These are phyloP conservation scores for Galerucella calmariensis DNA, from an alignment of 2,888 invertebrate species.

Conservation along the genomic window DNA sequence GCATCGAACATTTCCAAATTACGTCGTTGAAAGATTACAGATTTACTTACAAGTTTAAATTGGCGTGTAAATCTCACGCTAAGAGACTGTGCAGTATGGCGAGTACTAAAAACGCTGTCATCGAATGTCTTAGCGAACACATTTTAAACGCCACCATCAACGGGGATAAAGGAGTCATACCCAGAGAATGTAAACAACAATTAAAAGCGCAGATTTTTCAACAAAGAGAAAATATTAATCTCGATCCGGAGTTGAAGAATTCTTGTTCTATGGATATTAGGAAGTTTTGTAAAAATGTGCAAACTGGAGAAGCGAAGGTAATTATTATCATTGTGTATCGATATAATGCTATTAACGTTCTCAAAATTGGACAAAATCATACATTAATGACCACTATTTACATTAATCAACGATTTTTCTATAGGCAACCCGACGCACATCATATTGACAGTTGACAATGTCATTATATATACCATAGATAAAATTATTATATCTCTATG, in stretches of 20 bases:
- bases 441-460: too few relatives aligned
- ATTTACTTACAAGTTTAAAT: constrained; percentile 94
- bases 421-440: too few relatives aligned
- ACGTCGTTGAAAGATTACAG: constrained; percentile 92
- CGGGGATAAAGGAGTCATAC: constrained; percentile 80
- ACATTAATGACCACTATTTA: too few relatives aligned
- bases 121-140: constrained; percentile 88
- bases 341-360: too few relatives aligned
- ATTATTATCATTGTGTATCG: constrained; percentile 18
- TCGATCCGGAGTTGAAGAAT: constrained; percentile 85
- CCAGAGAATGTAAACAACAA: constrained; percentile 91
- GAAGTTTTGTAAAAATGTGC: constrained; percentile 75
- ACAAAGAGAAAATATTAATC: constrained; percentile 87
- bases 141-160: constrained; percentile 89
- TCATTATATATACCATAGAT: too few relatives aligned
- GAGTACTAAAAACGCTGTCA: constrained; percentile 82
- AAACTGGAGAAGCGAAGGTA: constrained; percentile 74
- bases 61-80: constrained; percentile 89
- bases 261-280: constrained; percentile 85
- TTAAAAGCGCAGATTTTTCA: constrained; percentile 91
- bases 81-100: constrained; percentile 75
- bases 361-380: too few relatives aligned
- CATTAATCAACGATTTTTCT: too few relatives aligned
- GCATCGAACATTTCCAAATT: constrained; percentile 97
- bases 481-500: too few relatives aligned